Conservation (phyloP, 2,797 vertebrate genomes). For the Gephyroberyx darwinii region DNA sequence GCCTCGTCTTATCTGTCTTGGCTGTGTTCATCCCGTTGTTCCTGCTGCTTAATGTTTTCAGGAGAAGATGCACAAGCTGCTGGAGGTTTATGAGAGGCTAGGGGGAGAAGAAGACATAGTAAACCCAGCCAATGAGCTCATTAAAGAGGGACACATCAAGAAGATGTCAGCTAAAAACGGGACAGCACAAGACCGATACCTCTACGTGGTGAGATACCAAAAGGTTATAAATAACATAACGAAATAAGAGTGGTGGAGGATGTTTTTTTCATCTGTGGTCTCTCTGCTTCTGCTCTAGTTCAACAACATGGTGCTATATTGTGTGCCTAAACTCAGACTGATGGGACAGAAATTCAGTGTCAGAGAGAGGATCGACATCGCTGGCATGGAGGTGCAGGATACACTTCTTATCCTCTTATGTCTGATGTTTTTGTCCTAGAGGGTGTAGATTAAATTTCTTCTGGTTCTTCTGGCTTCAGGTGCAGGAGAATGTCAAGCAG, state of each 20-base stretch:
- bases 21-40: conserved; percentile 22
- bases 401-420: neutral
- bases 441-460: neutral
- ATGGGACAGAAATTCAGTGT: conserved; percentile 99
- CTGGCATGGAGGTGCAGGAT: conserved; percentile 89
- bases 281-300: conserved; percentile 80
- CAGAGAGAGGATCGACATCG: conserved; percentile 94
- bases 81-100: conserved; percentile 94
- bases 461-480: conserved; percentile 78
- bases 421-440: neutral
- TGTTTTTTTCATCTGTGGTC: neutral
- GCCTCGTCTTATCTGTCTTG: neutral
- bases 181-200: conserved; percentile 93
- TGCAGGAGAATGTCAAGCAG: conserved; percentile 91
- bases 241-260: neutral
- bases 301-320: conserved; percentile 98
- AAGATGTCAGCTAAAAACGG: conserved; percentile 98
- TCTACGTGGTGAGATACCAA: conserved; percentile 90
- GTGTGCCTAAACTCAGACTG: conserved; percentile 94
- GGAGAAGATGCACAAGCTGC: conserved; percentile 98
- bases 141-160: conserved; percentile 97
- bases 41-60: conserved; percentile 53
- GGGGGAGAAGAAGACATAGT: conserved; percentile 98
- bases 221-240: neutral
- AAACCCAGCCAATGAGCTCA: conserved; percentile 96